These are phyloP conservation scores for Drosophila bunnanda DNA, from an alignment of 2,888 invertebrate species.

Conservation along the genomic window DNA sequence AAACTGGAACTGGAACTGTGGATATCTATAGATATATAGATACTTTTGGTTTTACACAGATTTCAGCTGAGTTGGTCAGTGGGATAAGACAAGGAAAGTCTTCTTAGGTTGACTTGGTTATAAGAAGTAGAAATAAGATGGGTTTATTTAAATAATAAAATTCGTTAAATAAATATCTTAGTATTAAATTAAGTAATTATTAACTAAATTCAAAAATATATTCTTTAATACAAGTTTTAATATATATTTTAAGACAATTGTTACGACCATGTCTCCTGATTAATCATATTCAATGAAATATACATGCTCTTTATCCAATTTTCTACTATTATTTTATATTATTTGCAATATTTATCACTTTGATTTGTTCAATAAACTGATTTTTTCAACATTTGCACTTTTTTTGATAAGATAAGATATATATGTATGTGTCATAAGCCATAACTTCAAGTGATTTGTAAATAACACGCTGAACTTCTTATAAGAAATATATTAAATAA, in stretches of 20 bases:
- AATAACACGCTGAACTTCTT: background rate
- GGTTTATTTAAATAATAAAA: too few species aligned
- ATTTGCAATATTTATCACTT: slow-evolving; percentile 4
- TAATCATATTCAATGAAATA: background rate
- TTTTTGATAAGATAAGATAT: slow-evolving; percentile 1
- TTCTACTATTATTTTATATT: background rate
- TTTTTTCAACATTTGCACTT: slow-evolving; percentile 2
- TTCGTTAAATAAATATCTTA: too few species aligned
- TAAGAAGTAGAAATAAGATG: background rate
- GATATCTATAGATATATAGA: background rate
- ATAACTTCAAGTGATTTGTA: slow-evolving; percentile 1
- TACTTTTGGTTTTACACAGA: background rate
- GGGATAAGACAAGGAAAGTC: background rate
- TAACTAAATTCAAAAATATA: too few species aligned
- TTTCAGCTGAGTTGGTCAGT: background rate
- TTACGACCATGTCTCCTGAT: background rate
- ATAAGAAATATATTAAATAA: background rate
- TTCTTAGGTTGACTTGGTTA: too few species aligned
- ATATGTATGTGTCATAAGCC: background rate
- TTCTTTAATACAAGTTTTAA: background rate
- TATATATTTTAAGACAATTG: background rate
- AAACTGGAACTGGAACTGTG: slow-evolving; percentile 18
- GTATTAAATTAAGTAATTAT: too few species aligned
- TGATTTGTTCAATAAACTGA: background rate
- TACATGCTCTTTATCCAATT: background rate